These are phyloP conservation scores for Strigamia crassipes DNA, from an alignment of 2,888 invertebrate species.

Conservation along the genomic window DNA sequence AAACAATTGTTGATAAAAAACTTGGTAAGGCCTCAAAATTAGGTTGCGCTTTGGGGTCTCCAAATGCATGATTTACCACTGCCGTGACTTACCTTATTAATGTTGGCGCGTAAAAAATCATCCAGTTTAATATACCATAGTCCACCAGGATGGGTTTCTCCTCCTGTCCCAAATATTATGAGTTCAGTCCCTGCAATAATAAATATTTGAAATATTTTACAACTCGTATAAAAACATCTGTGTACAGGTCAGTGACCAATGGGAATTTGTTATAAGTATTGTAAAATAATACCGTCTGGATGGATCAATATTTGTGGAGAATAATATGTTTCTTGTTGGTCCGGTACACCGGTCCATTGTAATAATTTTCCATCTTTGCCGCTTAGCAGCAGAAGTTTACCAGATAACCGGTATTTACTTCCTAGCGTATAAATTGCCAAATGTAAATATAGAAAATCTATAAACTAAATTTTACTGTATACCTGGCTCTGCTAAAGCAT, in stretches of 20 bases:
- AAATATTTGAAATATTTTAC: too few species aligned
- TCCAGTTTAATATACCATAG: slow-evolving; percentile 69
- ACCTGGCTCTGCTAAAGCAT: slow-evolving; percentile 61
- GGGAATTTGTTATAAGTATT: neutral
- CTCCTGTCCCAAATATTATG: slow-evolving; percentile 74
- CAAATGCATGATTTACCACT: too few species aligned
- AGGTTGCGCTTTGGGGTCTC: too few species aligned
- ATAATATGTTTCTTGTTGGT: slow-evolving; percentile 71
- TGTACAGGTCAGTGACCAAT: too few species aligned
- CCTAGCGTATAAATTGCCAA: slow-evolving; percentile 54
- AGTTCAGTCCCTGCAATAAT: slow-evolving; percentile 63
- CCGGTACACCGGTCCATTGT: slow-evolving; percentile 68
- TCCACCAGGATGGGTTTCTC: slow-evolving; percentile 72
- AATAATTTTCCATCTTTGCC: slow-evolving; percentile 71
- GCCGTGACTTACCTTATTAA: slow-evolving; percentile 58
- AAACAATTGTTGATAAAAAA: too few species aligned
- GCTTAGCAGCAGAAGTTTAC: slow-evolving; percentile 71
- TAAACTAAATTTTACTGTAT: neutral
- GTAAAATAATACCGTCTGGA: slow-evolving; percentile 60
- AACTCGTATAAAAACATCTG: too few species aligned
- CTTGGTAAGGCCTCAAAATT: too few species aligned
- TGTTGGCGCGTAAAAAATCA: slow-evolving; percentile 58
- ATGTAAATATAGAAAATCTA: neutral
- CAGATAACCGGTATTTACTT: slow-evolving; percentile 62
- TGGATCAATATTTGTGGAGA: slow-evolving; percentile 70